Evolutionary conservation across 2,888 invertebrate genomes (phyloP), one percentile per base, ranked within the genome.

Genomic region (Noctuana brunneofusca): DNA sequence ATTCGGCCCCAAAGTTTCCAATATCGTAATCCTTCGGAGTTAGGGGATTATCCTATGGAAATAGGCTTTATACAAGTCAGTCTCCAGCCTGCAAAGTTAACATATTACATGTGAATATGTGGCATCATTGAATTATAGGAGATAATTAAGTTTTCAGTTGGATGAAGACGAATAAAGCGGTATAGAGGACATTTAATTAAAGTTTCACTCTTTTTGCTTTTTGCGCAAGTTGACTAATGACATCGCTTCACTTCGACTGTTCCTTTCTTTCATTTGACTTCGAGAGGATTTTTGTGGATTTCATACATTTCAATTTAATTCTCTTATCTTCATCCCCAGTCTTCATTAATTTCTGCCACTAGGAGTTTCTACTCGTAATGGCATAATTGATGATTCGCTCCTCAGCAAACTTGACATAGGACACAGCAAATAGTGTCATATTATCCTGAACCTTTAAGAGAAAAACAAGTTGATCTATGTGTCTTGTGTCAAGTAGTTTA

Each of bases 1-100:
- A 55, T 62, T 55, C 38, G 38, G 46, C 46, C 11, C 27, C 38
- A 41, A 62, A 54, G 55, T 55, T 55, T 53, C 38, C 59, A 30
- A 62, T 41, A 5, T 20, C 52, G 54, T 62, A 55, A 62, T 62
- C 62, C 53, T 35, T 27, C 54, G 38, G 48, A 49, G 54, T 49
- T 30, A 49, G 55, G 55, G 48, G 62, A 62, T 62, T 62, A 55
- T 62, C 62, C 62, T 49, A 62, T 62, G 62, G 53, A 55, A 62
- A 62, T 62, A 18, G 48, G 62, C 49, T 38, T 38, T 55, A 49
- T 62, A 54, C 38, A 12, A 38, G 55, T 38, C 38, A 12, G 38
- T 11, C 18, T 52, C 4, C 43, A 48, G 20, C 9, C 22, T 24
- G n/a, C 41, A 50, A 52, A 52, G 48, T 27, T 46, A 48, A 49